A percentile compares a stretch with the other conserved stretches of the same genome.
Conservation (phyloP, 2,113 vertebrate genomes). For the Scalopus aquaticus region DNA sequence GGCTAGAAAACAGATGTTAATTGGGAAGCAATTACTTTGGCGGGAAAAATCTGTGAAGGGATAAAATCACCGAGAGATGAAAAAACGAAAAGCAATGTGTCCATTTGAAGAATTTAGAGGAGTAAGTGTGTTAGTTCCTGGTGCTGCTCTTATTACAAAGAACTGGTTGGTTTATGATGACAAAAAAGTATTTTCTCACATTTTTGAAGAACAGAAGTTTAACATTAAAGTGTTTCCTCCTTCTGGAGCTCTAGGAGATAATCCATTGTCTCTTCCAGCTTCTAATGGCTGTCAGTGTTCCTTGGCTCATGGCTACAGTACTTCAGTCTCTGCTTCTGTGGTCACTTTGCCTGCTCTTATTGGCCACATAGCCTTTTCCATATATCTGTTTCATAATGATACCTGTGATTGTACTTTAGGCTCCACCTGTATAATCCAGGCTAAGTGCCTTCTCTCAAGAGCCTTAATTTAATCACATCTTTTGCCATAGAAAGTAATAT, state of each 20-base stretch:
- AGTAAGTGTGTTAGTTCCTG: not conserved
- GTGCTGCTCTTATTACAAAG: not conserved
- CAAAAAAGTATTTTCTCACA: not conserved
- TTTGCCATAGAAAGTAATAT: not conserved
- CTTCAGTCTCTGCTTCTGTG: not conserved
- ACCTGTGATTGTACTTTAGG: not conserved
- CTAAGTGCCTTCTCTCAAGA: not conserved
- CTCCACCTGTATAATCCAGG: not conserved
- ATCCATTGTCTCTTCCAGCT: not conserved
- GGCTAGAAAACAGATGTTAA: not conserved
- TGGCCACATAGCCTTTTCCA: not conserved
- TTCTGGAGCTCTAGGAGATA: not conserved
- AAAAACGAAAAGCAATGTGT: not conserved
- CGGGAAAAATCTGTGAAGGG: not conserved
- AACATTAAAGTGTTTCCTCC: not conserved
- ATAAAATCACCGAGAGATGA: not conserved
- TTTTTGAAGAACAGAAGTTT: not conserved
- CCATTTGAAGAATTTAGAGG: not conserved
- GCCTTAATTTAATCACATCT: not conserved
- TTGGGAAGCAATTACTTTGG: not conserved
- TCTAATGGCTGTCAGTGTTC: not conserved
- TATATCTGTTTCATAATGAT: not conserved
- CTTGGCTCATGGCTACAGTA: not conserved
- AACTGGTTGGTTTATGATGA: not conserved
- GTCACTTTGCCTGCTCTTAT: not conserved